Evolutionary conservation across 2,888 invertebrate species (phyloP).

Genomic region (Ormyrus thymus): DNA sequence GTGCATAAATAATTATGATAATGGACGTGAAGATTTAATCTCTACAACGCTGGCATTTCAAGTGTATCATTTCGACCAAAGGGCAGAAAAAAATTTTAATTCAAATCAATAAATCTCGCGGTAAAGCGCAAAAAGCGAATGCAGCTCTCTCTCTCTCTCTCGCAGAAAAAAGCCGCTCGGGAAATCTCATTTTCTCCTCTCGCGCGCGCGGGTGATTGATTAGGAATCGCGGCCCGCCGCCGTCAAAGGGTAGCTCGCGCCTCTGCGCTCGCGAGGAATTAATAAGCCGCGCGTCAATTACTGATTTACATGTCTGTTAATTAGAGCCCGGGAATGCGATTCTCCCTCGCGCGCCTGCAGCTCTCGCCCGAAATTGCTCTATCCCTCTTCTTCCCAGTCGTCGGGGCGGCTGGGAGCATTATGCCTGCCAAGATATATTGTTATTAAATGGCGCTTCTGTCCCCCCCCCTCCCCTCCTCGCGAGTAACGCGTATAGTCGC

Average conservation of each 20-base stretch:
- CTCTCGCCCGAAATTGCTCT: conserved; percentile 21
- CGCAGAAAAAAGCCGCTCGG: too few relatives aligned
- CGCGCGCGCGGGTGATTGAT: conserved; percentile 8
- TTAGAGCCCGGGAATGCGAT: conserved; percentile 39
- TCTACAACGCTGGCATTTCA: conserved; percentile 6
- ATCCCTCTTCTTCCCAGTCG: conserved; percentile 32
- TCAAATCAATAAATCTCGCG: too few relatives aligned
- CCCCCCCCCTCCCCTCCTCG: conserved; percentile 67
- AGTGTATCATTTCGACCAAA: neutral
- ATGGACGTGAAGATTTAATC: conserved; percentile 26
- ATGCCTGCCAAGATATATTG: conserved; percentile 71
- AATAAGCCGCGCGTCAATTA: conserved; percentile 40
- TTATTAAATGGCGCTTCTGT: conserved; percentile 73
- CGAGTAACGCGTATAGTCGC: conserved; percentile 60
- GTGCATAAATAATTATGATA: conserved; percentile 34
- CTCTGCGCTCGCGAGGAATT: neutral
- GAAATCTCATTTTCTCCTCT: too few relatives aligned
- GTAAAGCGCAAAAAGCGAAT: too few relatives aligned
- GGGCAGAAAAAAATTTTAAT: too few relatives aligned
- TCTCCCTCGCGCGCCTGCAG: neutral
- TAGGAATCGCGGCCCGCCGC: neutral
- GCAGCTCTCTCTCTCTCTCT: too few relatives aligned
- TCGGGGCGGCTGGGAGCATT: conserved; percentile 57
- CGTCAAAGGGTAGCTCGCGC: neutral
- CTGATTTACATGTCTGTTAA: conserved; percentile 47